Conservation (phyloP, 2,113 vertebrate genomes). For the Lamprologus lemairii region DNA sequence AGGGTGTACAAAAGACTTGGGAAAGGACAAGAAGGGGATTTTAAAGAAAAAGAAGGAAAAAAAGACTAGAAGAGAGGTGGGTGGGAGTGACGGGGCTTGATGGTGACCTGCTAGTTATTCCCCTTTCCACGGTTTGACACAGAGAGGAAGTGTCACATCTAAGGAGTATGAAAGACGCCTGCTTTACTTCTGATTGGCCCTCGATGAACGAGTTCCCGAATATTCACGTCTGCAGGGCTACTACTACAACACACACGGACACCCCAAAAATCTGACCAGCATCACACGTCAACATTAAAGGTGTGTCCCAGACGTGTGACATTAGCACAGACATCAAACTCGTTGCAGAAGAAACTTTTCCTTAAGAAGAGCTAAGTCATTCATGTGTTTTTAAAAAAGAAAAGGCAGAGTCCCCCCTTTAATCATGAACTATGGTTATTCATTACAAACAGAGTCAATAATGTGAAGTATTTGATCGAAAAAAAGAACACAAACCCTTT, state of each 20-base stretch:
- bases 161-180: background rate
- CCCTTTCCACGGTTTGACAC: conserved; percentile 9
- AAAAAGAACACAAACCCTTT: background rate
- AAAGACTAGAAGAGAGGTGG: background rate
- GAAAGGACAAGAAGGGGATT: conserved; percentile 27
- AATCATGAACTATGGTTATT: conserved; percentile 4
- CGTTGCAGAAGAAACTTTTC: background rate
- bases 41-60: background rate
- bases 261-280: background rate
- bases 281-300: background rate
- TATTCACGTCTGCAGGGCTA: background rate
- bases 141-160: conserved; percentile 57
- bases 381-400: background rate
- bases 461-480: background rate
- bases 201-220: background rate
- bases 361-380: background rate
- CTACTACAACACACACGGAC: background rate
- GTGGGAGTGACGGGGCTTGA: background rate
- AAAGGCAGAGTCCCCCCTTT: background rate
- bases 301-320: background rate
- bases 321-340: background rate
- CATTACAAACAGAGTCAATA: conserved; percentile 4
- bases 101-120: conserved; percentile 14
- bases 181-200: background rate
- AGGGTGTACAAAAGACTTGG: conserved; percentile 48